These are phyloP conservation scores for Pollenia amentaria DNA, from an alignment of 2,888 invertebrate species.

Conservation along the genomic window DNA sequence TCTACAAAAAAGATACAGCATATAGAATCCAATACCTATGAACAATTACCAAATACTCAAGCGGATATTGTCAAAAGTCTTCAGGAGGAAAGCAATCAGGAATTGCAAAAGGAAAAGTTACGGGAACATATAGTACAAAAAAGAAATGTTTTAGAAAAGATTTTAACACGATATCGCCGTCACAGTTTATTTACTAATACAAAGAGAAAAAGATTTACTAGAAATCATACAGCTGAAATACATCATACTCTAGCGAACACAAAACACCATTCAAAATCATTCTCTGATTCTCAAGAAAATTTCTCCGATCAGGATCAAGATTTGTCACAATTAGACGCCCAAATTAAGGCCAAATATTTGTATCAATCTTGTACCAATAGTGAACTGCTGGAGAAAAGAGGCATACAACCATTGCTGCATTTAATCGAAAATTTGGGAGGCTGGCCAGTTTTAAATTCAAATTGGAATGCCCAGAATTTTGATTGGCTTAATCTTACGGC, in stretches of 20 bases:
- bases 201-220: constrained; percentile 78
- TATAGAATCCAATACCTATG: constrained; percentile 76
- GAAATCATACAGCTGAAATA: constrained; percentile 39
- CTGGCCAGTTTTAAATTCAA: constrained; percentile 91
- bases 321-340: constrained; percentile 89
- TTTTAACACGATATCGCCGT: constrained; percentile 80
- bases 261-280: constrained; percentile 2
- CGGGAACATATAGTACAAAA: constrained; percentile 79
- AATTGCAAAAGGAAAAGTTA: constrained; percentile 75
- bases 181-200: constrained; percentile 76
- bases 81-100: constrained; percentile 62
- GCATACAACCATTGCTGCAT: constrained; percentile 89
- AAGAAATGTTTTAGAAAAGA: constrained; percentile 77
- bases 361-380: constrained; percentile 95
- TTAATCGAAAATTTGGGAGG: constrained; percentile 91
- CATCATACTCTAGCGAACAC: neutral
- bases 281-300: neutral
- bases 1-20: constrained; percentile 69
- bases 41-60: constrained; percentile 73
- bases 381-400: constrained; percentile 89
- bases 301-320: neutral
- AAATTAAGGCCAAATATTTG: constrained; percentile 92
- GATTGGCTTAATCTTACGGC: constrained; percentile 91
- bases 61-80: constrained; percentile 75
- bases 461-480: constrained; percentile 88